Conservation (phyloP, 23 tunicate species). For the Ascidia mentula region DNA sequence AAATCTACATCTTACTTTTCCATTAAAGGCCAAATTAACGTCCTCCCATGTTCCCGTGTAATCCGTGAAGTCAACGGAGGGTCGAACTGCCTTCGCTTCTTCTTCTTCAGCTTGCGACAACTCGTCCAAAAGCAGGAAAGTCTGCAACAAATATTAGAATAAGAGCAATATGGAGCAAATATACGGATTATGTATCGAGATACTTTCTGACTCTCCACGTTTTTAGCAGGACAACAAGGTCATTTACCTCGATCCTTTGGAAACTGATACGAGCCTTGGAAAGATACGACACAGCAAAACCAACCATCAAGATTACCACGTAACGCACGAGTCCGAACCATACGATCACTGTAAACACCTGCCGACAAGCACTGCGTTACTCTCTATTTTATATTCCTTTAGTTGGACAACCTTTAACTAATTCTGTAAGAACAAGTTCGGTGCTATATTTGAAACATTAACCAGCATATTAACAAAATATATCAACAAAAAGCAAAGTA, state of each 20-base stretch:
- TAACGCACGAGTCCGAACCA: slow-evolving; percentile 44
- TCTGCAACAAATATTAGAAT: neutral
- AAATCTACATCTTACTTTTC: neutral
- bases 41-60: neutral
- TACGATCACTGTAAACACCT: slow-evolving; percentile 70
- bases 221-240: neutral
- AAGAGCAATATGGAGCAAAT: neutral
- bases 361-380: neutral
- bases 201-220: neutral
- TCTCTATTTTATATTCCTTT: too few species aligned
- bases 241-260: slow-evolving; percentile 49
- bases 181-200: neutral
- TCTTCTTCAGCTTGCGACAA: neutral
- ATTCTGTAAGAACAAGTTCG: too few species aligned
- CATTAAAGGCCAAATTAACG: neutral
- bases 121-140: neutral
- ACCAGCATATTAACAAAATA: too few species aligned
- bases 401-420: too few species aligned
- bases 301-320: slow-evolving; percentile 51
- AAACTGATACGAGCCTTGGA: slow-evolving; percentile 44
- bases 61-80: neutral
- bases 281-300: slow-evolving; percentile 38
- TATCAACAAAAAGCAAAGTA: too few species aligned
- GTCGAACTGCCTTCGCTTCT: neutral
- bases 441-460: too few species aligned